These are phyloP conservation scores for Chiloscyllium plagiosum DNA, from an alignment of 2,113 vertebrate genomes.

Conservation along the genomic window DNA sequence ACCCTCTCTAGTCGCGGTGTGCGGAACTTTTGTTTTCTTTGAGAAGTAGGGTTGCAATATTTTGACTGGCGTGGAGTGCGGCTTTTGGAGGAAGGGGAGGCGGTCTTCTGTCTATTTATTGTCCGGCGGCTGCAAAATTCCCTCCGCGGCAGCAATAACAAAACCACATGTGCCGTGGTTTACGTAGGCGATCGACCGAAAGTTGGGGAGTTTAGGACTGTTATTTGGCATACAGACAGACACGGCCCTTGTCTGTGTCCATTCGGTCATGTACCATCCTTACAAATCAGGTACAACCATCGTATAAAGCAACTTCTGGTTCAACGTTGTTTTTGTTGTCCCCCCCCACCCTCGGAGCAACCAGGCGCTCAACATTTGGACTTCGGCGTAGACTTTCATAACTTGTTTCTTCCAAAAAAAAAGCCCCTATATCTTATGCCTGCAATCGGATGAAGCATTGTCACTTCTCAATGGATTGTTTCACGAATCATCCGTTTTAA, in stretches of 20 bases:
- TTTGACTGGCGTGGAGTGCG: not conserved
- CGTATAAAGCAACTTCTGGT: not conserved
- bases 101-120: not conserved
- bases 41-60: not conserved
- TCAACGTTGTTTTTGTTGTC: not conserved
- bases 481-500: not conserved
- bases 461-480: not conserved
- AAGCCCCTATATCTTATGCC: no score
- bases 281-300: not conserved
- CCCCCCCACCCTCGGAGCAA: not conserved
- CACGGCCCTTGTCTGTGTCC: not conserved
- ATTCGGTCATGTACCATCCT: not conserved
- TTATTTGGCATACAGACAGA: not conserved
- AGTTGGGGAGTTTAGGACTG: not conserved
- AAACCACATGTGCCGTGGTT: constrained; percentile 15
- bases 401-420: not conserved
- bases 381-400: not conserved
- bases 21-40: not conserved
- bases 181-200: constrained; percentile 9
- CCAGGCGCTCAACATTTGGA: not conserved
- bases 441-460: not conserved
- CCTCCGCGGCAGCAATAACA: constrained; percentile 9
- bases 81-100: not conserved
- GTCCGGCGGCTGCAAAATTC: constrained; percentile 18
- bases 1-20: not conserved